A percentile compares a stretch with the other conserved stretches of the same genome.
These are phyloP conservation scores for Lobophora halterata DNA, from an alignment of 2,888 invertebrate genomes.

Conservation along the genomic window DNA sequence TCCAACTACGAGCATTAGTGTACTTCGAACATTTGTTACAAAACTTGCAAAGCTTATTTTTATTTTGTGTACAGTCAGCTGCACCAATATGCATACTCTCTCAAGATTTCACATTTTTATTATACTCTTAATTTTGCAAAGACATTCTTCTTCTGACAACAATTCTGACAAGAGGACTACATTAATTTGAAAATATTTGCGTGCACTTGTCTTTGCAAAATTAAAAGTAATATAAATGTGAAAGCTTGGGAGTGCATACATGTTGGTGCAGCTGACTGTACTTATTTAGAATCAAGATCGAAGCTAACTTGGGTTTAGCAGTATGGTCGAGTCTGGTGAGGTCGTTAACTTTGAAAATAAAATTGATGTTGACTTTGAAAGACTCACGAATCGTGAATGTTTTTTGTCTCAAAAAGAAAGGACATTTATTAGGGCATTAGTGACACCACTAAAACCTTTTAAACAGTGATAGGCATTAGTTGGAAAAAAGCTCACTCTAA, in stretches of 20 bases:
- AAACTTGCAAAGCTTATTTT: conserved; percentile 23
- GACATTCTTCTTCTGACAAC: too few relatives aligned
- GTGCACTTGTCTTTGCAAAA: too few relatives aligned
- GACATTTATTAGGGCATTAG: neutral
- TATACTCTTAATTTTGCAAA: too few relatives aligned
- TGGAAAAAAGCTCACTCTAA: too few relatives aligned
- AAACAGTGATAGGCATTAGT: too few relatives aligned
- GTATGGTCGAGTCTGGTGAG: conserved; percentile 5
- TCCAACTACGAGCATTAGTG: conserved; percentile 41
- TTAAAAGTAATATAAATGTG: too few relatives aligned
- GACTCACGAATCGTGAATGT: neutral
- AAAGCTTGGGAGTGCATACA: too few relatives aligned
- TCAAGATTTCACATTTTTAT: too few relatives aligned
- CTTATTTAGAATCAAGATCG: conserved; percentile 5
- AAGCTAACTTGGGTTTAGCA: conserved; percentile 1
- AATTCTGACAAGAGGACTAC: too few relatives aligned
- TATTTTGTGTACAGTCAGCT: conserved; percentile 6
- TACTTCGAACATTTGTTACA: conserved; percentile 29
- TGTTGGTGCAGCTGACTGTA: too few relatives aligned
- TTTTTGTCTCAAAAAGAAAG: conserved; percentile 1
- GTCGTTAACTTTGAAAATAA: conserved; percentile 6
- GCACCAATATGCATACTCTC: too few relatives aligned
- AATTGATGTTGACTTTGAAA: conserved; percentile 12
- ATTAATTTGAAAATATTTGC: too few relatives aligned
- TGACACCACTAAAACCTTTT: neutral